phyloP scores from a whole-genome alignment of 2,797 vertebrate genomes.

The Zalophus californianus region DNA sequence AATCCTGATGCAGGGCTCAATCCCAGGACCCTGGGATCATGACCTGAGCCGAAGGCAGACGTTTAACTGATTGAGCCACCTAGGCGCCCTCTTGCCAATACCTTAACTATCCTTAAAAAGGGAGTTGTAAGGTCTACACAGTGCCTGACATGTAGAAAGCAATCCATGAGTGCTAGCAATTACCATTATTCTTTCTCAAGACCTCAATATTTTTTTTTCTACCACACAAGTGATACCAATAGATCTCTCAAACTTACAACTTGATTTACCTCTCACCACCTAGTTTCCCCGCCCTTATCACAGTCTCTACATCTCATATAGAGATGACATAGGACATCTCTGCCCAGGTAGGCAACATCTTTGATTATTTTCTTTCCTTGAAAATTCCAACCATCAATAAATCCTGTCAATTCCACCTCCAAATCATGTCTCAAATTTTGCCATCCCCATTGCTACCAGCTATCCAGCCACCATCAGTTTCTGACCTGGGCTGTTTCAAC shows the following conservation, averaged over 20 bases:
- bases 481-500: background rate
- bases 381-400: background rate
- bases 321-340: background rate
- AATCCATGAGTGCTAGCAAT: background rate
- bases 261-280: background rate
- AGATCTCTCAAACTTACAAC: background rate
- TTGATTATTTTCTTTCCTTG: slow-evolving; percentile 17
- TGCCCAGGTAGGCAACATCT: background rate
- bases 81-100: no score
- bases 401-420: background rate
- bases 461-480: background rate
- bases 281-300: background rate
- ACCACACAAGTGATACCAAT: background rate
- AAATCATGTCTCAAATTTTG: background rate
- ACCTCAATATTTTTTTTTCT: background rate
- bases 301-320: background rate
- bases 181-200: background rate
- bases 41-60: background rate
- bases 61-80: no score
- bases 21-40: background rate
- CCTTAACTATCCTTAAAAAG: background rate
- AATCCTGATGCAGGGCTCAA: background rate
- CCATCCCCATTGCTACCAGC: background rate
- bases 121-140: background rate
- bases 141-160: background rate